Conservation (phyloP, 2,888 invertebrate species). For the Neoscelio sp. region DNA sequence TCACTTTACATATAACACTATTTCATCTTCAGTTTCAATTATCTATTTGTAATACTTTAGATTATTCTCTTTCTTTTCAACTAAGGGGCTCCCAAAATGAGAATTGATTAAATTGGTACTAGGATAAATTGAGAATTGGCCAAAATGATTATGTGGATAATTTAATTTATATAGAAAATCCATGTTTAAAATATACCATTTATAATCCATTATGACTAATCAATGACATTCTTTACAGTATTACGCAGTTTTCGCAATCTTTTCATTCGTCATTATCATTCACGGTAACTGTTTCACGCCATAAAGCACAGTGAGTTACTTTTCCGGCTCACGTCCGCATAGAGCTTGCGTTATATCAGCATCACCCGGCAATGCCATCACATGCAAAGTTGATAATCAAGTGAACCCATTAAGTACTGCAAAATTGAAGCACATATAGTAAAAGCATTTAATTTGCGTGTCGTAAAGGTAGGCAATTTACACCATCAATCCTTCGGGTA, state of each 20-base stretch:
- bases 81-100: too few species aligned
- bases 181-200: too few species aligned
- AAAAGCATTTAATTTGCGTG: conserved; percentile 17
- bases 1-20: too few species aligned
- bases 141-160: too few species aligned
- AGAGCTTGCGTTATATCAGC: conserved; percentile 10
- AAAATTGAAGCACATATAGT: conserved; percentile 24
- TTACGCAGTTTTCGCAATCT: neutral
- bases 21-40: too few species aligned
- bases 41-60: too few species aligned
- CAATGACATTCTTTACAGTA: neutral
- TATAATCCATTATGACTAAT: neutral
- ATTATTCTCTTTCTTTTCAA: too few species aligned
- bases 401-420: conserved; percentile 30
- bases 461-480: conserved; percentile 27
- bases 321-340: conserved; percentile 2
- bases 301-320: neutral
- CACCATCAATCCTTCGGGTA: conserved; percentile 7
- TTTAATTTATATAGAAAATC: too few species aligned
- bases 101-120: too few species aligned
- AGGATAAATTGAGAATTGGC: too few species aligned
- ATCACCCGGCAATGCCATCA: neutral
- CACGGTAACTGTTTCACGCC: conserved; percentile 4
- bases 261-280: neutral
- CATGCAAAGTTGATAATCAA: conserved; percentile 12